Percentiles rank a stretch among this genome's conserved stretches.
phyloP scores from a whole-genome alignment of 2,888 invertebrate species.

The Nymphalis polychloros region DNA sequence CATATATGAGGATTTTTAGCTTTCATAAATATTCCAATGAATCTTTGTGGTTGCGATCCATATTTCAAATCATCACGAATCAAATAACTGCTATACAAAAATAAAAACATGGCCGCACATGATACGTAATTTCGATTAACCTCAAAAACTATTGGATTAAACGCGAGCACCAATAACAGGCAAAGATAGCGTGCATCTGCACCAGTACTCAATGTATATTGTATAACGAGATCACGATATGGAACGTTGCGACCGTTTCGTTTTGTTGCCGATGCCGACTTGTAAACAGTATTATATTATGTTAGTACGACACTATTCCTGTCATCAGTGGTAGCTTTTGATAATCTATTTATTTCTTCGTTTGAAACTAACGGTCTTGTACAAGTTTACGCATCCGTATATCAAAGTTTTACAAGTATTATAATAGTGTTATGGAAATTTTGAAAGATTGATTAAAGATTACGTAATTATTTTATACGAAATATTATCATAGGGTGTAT shows the following conservation, averaged over 20 bases:
- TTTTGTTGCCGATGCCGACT: not conserved
- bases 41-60: not conserved
- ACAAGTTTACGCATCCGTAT: no score
- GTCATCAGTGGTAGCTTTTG: no score
- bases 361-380: no score
- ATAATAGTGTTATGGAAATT: no score
- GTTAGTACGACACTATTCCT: not conserved
- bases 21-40: no score
- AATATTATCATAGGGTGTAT: no score
- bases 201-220: not conserved
- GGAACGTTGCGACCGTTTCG: slow-evolving; percentile 9
- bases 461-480: no score
- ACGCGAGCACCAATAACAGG: slow-evolving; percentile 1
- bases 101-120: not conserved
- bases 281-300: not conserved
- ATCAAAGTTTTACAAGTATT: no score
- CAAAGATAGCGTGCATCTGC: slow-evolving; percentile 15
- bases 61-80: slow-evolving; percentile 1
- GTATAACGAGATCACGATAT: slow-evolving; percentile 11
- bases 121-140: slow-evolving; percentile 12
- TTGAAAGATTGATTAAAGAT: no score
- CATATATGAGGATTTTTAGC: no score
- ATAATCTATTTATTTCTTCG: no score
- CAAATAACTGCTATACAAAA: slow-evolving; percentile 9
- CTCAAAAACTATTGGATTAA: slow-evolving; percentile 9